Evolutionary conservation across 2,888 invertebrate species (phyloP).

Genomic region (Pollenia amentaria): DNA sequence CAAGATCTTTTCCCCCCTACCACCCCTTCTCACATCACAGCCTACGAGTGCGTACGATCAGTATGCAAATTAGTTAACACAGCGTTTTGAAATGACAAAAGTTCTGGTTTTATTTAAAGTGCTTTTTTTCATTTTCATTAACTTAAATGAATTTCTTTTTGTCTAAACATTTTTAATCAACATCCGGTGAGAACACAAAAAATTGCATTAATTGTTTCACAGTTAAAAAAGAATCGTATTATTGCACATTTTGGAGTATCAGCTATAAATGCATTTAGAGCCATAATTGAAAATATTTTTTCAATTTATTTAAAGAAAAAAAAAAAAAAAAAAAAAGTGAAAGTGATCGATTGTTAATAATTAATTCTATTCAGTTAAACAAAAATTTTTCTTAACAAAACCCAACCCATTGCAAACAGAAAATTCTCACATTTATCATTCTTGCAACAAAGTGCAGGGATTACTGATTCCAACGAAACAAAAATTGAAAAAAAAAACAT

Average conservation of each 20-base stretch:
- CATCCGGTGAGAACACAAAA: slow-evolving; percentile 5
- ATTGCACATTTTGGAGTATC: background rate
- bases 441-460: slow-evolving; percentile 28
- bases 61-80: slow-evolving; percentile 60
- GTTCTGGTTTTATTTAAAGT: background rate
- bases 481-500: background rate
- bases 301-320: slow-evolving; percentile 10
- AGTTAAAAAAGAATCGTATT: background rate
- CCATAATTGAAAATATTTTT: background rate
- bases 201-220: background rate
- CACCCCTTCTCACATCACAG: background rate
- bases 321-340: slow-evolving; percentile 33
- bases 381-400: slow-evolving; percentile 1
- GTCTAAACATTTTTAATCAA: background rate
- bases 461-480: slow-evolving; percentile 12
- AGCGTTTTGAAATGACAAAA: background rate
- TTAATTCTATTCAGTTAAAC: background rate
- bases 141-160: background rate
- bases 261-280: background rate
- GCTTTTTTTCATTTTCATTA: background rate
- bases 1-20: slow-evolving; percentile 11
- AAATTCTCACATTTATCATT: slow-evolving; percentile 70
- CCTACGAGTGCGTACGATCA: slow-evolving; percentile 2
- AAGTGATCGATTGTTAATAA: slow-evolving; percentile 55
- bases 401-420: slow-evolving; percentile 13